A percentile compares a stretch with the other conserved stretches of the same genome.
These are phyloP conservation scores for Agonopterix subpropinquella DNA, from an alignment of 2,888 invertebrate species.

Conservation along the genomic window DNA sequence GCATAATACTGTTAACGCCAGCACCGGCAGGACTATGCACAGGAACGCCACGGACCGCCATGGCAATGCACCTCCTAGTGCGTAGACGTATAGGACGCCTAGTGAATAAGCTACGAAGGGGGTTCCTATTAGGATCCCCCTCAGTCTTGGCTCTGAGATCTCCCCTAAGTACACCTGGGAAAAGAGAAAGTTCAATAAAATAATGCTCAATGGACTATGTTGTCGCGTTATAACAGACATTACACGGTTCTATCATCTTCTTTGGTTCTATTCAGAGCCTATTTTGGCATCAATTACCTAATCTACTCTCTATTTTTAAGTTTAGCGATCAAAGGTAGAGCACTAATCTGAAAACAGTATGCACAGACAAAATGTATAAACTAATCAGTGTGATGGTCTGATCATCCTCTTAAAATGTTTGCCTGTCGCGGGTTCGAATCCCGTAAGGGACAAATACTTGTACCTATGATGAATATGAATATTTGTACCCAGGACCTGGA, in stretches of 20 bases:
- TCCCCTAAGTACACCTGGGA: slow-evolving; percentile 84
- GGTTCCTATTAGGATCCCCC: slow-evolving; percentile 81
- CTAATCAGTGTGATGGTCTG: too few relatives aligned
- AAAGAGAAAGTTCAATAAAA: slow-evolving; percentile 8
- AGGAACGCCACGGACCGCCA: slow-evolving; percentile 83
- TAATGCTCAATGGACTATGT: background rate
- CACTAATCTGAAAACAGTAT: too few relatives aligned
- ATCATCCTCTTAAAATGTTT: too few relatives aligned
- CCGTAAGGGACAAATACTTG: too few relatives aligned
- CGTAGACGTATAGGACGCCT: slow-evolving; percentile 84
- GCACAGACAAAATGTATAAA: too few relatives aligned
- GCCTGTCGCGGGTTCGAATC: too few relatives aligned
- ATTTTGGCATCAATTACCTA: too few relatives aligned
- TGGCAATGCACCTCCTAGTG: slow-evolving; percentile 79
- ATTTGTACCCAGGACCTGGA: too few relatives aligned
- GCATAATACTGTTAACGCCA: slow-evolving; percentile 77
- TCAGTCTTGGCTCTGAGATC: slow-evolving; percentile 82
- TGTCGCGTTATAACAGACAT: background rate
- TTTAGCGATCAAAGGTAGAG: too few relatives aligned
- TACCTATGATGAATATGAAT: too few relatives aligned
- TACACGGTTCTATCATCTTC: background rate
- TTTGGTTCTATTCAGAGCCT: too few relatives aligned
- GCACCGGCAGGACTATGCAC: slow-evolving; percentile 75
- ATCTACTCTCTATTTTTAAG: too few relatives aligned
- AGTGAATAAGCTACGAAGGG: slow-evolving; percentile 84